Base-by-base conservation (phyloP, 2,888 invertebrate species). In the Drosophila demipolita region DNA sequence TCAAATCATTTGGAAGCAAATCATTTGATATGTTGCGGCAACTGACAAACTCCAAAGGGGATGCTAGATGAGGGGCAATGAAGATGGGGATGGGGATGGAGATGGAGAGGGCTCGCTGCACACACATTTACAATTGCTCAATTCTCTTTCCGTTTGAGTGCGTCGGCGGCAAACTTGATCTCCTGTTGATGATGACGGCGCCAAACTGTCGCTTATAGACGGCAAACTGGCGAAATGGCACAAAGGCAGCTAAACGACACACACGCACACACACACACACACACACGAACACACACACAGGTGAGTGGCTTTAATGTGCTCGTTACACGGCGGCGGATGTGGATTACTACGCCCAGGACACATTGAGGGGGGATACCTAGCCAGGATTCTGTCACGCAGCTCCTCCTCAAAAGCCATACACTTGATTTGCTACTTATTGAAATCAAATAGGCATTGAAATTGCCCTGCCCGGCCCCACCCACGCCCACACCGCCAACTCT, bases 1-100 rank as follows among this genome's bases (percentile, higher is more conserved):
- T 91, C 82, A 91, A 91, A 91, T 91, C 91, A 91, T 84, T 91
- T 87, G 91, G 91, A 91, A 91, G 88, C 82, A 91, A 91, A 91
- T 91, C 90, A 90, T 91, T 90, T 88, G 85, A 91, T 90, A 91
- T 89, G 89, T 82, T 86, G 80, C 75, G 87, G 75, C 90, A 88
- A 89, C 87, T 83, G 90, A 83, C 82, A 90, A 91, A 90, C 89
- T 78, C 75, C 42, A 29, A 36, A 40, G 20, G 54, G 26, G 40
- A 8, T 20, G 53, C 36, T 5, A 29, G 48, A 17, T 4, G 26
- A 6, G 35, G 20, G 29, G 36, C 9, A 48, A 0, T 26, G 11
- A 23, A 23, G 52, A 29, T 29, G 23, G 61, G 35, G 20, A 1
- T 23, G 29, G 5, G 5, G 29, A 5, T 5, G 49, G 20, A 33